Evolutionary conservation across 2,113 vertebrate genomes (phyloP).

Genomic region (Ammodytes dubius): DNA sequence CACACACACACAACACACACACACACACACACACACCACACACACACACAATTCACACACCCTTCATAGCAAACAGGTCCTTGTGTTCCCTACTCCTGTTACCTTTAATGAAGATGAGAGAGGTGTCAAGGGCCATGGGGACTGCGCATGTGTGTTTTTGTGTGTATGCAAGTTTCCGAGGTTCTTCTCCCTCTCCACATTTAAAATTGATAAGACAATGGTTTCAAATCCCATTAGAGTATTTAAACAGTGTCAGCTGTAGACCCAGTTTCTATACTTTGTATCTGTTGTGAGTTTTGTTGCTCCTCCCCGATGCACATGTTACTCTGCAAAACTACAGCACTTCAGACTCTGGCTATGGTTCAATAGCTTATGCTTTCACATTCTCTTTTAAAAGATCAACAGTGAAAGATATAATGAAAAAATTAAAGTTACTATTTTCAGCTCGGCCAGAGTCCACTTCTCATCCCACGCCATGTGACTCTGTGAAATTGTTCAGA

Average conservation of each 20-base stretch:
- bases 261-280: slow-evolving; percentile 30
- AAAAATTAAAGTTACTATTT: slow-evolving; percentile 24
- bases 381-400: slow-evolving; percentile 40
- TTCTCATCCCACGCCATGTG: slow-evolving; percentile 31
- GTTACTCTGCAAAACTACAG: slow-evolving; percentile 19
- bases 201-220: slow-evolving; percentile 42
- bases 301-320: slow-evolving; percentile 10
- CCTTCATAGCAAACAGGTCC: slow-evolving; percentile 52
- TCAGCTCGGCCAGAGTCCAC: slow-evolving; percentile 15
- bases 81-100: slow-evolving; percentile 67
- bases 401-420: slow-evolving; percentile 15
- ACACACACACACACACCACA: slow-evolving; percentile 29
- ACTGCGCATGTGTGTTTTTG: slow-evolving; percentile 21
- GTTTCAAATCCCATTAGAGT: slow-evolving; percentile 42
- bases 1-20: slow-evolving; percentile 31
- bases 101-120: slow-evolving; percentile 79
- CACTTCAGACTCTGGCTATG: background rate
- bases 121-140: slow-evolving; percentile 56
- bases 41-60: slow-evolving; percentile 31
- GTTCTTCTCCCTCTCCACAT: slow-evolving; percentile 32
- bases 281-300: slow-evolving; percentile 6
- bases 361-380: slow-evolving; percentile 29
- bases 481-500: slow-evolving; percentile 26
- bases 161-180: slow-evolving; percentile 9
- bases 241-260: slow-evolving; percentile 25